Percentiles rank a stretch among this genome's conserved stretches.
Evolutionary conservation across 2,888 invertebrate species (phyloP).

Genomic region (Eubasilissa splendida): DNA sequence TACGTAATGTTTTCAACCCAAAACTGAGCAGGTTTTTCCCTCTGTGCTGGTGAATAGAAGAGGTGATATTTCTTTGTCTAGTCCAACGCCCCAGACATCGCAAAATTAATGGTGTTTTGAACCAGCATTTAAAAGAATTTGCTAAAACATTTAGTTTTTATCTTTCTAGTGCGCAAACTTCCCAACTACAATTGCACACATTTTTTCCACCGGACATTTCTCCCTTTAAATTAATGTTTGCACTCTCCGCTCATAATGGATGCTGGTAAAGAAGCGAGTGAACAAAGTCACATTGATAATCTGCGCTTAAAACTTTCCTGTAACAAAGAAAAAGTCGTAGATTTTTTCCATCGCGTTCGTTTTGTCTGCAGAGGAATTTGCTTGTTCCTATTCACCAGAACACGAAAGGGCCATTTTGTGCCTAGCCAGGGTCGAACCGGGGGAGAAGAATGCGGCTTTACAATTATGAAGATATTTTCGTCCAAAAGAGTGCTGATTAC

Average conservation of each 20-base stretch:
- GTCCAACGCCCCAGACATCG: conserved; percentile 19
- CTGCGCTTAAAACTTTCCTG: conserved; percentile 22
- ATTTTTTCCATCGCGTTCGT: conserved; percentile 14
- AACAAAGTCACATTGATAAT: conserved; percentile 36
- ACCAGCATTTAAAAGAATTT: conserved; percentile 36
- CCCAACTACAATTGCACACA: conserved; percentile 24
- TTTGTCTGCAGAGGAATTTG: conserved; percentile 12
- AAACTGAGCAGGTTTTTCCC: too few relatives aligned
- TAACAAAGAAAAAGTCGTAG: not conserved
- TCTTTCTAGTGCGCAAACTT: not conserved
- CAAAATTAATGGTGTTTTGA: conserved; percentile 34
- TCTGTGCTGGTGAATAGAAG: not conserved
- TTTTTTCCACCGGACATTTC: conserved; percentile 9
- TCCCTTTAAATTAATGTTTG: conserved; percentile 31
- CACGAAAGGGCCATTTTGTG: not conserved
- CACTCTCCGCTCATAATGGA: conserved; percentile 27
- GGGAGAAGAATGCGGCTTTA: not conserved
- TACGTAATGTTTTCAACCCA: too few relatives aligned
- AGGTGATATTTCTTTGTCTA: conserved; percentile 37
- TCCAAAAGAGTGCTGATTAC: too few relatives aligned
- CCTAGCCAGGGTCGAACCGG: not conserved
- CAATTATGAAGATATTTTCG: too few relatives aligned
- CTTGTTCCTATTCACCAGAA: conserved; percentile 6
- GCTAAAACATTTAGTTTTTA: conserved; percentile 22
- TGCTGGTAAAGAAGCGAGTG: conserved; percentile 10